Conservation (phyloP, 2,113 vertebrate species). For the Rhabdornis inornatus region DNA sequence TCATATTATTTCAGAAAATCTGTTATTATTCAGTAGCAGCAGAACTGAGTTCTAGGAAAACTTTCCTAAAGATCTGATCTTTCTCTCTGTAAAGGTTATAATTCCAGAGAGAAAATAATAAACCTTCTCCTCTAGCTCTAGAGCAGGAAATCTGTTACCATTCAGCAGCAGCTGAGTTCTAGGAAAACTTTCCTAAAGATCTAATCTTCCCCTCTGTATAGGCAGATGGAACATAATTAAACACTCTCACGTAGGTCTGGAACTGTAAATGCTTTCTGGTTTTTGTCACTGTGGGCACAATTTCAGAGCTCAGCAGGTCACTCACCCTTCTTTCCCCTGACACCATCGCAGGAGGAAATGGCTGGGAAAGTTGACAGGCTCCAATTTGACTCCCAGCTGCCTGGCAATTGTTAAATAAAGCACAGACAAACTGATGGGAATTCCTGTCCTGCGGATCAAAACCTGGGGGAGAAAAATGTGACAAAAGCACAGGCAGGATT, state of each 20-base stretch:
- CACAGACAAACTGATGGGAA: conserved; percentile 96
- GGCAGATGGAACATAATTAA: neutral
- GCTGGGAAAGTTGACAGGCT: conserved; percentile 96
- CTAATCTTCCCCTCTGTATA: neutral
- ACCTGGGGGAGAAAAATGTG: conserved; percentile 70
- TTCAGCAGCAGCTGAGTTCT: neutral
- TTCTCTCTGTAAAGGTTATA: neutral
- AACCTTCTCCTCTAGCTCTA: neutral
- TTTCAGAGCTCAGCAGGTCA: neutral
- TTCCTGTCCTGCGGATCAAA: conserved; percentile 88
- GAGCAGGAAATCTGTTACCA: neutral
- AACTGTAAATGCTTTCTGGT: neutral
- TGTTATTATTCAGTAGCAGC: neutral
- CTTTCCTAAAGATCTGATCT: neutral
- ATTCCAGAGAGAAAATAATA: neutral
- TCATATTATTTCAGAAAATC: neutral
- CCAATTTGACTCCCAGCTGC: conserved; percentile 87
- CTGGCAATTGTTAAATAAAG: conserved; percentile 91
- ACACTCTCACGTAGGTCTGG: neutral
- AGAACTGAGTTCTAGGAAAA: neutral
- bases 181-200: neutral
- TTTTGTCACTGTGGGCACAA: neutral
- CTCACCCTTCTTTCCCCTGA: conserved; percentile 85
- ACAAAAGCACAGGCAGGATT: neutral
- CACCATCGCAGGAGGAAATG: conserved; percentile 96